Conservation (phyloP, 2,797 vertebrate genomes). For the Microcaecilia unicolor region DNA sequence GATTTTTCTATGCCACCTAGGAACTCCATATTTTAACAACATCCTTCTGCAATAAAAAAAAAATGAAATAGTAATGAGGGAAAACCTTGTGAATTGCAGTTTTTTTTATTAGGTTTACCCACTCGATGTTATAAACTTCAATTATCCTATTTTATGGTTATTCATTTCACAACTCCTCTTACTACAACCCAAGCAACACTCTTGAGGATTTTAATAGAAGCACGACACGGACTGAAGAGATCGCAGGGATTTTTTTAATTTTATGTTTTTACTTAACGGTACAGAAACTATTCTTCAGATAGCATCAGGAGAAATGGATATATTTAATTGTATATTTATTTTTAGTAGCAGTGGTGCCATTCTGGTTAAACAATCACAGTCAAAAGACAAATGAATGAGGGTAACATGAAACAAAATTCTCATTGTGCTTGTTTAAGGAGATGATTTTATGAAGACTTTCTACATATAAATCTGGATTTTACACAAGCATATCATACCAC, state of each 20-base stretch:
- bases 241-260: slow-evolving; percentile 41
- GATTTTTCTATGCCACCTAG: slow-evolving; percentile 20
- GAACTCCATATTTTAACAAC: slow-evolving; percentile 21
- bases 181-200: slow-evolving; percentile 50
- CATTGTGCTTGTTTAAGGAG: no score
- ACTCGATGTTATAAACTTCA: slow-evolving; percentile 47
- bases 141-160: slow-evolving; percentile 54
- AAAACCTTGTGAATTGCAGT: slow-evolving; percentile 35
- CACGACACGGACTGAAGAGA: slow-evolving; percentile 23
- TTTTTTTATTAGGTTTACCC: slow-evolving; percentile 56
- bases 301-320: slow-evolving; percentile 16
- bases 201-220: slow-evolving; percentile 56
- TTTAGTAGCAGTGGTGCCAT: slow-evolving; percentile 1
- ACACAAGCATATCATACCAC: no score
- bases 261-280: slow-evolving; percentile 32
- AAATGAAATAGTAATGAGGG: slow-evolving; percentile 32
- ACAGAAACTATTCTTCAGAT: slow-evolving; percentile 35
- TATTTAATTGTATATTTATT: slow-evolving; percentile 16
- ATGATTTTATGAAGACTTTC: no score
- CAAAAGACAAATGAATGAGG: background rate
- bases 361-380: slow-evolving; percentile 5
- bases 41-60: slow-evolving; percentile 35
- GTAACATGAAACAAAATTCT: no score
- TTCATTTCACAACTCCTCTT: slow-evolving; percentile 46
- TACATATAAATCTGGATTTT: no score